Conservation (phyloP, 2,797 vertebrate species). For the Manis crassicaudata region DNA sequence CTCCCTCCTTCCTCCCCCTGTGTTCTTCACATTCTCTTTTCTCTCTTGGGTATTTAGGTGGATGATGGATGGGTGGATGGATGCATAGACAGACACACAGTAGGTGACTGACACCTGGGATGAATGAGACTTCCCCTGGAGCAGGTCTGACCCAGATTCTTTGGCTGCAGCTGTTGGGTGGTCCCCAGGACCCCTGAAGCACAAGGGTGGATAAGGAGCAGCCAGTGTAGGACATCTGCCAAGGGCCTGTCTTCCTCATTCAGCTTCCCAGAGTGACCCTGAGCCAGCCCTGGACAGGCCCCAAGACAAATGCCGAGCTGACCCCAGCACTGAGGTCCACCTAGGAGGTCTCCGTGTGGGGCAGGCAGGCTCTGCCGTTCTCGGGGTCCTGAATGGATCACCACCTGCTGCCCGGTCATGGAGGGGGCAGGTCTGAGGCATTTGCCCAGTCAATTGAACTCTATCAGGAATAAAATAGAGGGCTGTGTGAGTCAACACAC, state of each 20-base stretch:
- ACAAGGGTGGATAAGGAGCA: neutral
- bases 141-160: neutral
- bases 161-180: neutral
- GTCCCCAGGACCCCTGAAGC: neutral
- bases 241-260: neutral
- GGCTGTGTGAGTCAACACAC: neutral
- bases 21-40: neutral
- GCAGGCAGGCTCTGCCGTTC: neutral
- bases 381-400: neutral
- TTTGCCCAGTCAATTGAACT: neutral
- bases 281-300: neutral
- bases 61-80: neutral
- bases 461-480: neutral
- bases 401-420: too few relatives aligned
- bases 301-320: neutral
- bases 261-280: neutral
- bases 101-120: neutral
- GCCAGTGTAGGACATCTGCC: fast-evolving
- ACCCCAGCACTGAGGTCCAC: neutral
- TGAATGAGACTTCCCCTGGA: neutral
- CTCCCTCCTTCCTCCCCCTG: neutral
- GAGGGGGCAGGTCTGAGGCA: too few relatives aligned
- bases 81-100: neutral
- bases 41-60: neutral
- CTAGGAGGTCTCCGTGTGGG: fast-evolving